Conservation (phyloP, 2,888 invertebrate genomes). For the Lochmaea crataegi region DNA sequence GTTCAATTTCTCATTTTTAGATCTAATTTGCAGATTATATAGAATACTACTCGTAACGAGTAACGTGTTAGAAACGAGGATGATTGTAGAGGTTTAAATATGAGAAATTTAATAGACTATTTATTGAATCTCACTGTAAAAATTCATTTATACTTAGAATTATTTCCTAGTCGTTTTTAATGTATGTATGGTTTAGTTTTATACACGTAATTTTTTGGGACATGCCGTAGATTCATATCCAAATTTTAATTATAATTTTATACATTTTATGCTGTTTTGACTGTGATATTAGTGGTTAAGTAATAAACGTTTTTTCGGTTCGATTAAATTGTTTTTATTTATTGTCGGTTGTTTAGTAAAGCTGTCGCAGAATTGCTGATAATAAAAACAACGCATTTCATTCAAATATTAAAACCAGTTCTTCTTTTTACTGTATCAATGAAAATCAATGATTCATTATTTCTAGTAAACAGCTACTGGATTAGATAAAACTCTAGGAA, state of each 20-base stretch:
- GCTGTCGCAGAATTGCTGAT: neutral
- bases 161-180: neutral
- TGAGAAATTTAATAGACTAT: neutral
- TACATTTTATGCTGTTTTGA: conserved; percentile 34
- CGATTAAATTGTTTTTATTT: neutral
- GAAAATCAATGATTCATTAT: neutral
- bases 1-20: conserved; percentile 5
- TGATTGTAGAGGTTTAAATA: neutral
- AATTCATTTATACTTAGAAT: neutral
- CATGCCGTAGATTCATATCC: neutral
- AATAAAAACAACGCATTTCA: too few species aligned
- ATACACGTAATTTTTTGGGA: conserved; percentile 13
- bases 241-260: conserved; percentile 20
- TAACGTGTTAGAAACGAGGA: neutral
- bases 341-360: too few species aligned
- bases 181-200: neutral
- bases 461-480: neutral
- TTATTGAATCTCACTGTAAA: conserved; percentile 1
- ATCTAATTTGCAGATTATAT: neutral
- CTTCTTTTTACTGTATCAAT: too few species aligned
- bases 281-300: conserved; percentile 37
- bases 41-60: neutral
- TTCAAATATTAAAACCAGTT: too few species aligned
- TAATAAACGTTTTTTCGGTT: conserved; percentile 18
- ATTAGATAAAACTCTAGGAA: neutral